These are phyloP conservation scores for Pipistrellus pygmaeus DNA, from an alignment of 2,797 vertebrate species.

Conservation along the genomic window DNA sequence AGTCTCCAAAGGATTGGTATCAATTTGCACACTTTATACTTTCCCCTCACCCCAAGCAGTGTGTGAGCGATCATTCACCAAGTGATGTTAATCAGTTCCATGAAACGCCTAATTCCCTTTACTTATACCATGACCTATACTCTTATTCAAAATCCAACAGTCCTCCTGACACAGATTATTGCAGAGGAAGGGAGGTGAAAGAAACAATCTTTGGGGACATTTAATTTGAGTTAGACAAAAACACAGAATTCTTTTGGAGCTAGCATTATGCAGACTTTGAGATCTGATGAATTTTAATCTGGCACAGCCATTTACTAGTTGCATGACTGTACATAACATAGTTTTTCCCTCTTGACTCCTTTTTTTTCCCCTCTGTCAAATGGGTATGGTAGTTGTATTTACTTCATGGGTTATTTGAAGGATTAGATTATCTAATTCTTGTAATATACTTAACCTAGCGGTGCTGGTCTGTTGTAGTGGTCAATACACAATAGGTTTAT, in stretches of 20 bases:
- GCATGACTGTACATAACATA: neutral
- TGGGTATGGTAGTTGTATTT: neutral
- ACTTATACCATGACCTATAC: neutral
- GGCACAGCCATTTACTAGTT: neutral
- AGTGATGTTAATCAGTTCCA: neutral
- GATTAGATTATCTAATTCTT: neutral
- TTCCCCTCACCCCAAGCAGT: neutral
- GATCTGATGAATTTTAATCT: neutral
- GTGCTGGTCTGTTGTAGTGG: neutral
- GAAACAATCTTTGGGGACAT: neutral
- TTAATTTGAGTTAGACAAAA: conserved; percentile 22
- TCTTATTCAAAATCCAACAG: neutral
- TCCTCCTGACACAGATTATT: neutral
- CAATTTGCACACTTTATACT: neutral
- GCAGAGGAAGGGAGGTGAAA: neutral
- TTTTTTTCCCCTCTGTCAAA: neutral
- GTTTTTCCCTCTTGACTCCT: neutral
- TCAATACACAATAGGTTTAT: neutral
- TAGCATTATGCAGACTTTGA: neutral
- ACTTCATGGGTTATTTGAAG: neutral
- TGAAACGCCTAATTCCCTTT: neutral
- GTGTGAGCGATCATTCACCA: neutral
- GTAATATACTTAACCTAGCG: neutral
- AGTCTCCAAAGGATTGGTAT: neutral
- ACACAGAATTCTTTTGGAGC: neutral